Conservation (phyloP, 2,113 vertebrate genomes). For the Callopanchax toddi region DNA sequence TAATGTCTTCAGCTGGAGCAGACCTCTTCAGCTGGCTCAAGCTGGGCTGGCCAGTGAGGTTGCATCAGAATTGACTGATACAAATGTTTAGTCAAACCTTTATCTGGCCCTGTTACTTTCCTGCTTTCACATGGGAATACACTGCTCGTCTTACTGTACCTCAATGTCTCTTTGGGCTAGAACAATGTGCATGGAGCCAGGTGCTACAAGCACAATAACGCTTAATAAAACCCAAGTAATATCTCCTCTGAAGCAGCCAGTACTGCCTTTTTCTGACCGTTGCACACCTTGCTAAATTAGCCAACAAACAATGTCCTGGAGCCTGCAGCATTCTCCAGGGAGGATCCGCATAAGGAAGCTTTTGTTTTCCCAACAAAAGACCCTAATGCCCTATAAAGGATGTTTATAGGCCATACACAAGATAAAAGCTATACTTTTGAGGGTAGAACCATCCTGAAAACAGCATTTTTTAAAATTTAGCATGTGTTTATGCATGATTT, state of each 20-base stretch:
- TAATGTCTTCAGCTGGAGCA: slow-evolving; percentile 54
- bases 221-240: slow-evolving; percentile 39
- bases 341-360: slow-evolving; percentile 38
- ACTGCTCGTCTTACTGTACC: slow-evolving; percentile 14
- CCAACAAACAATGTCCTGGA: slow-evolving; percentile 53
- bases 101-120: slow-evolving; percentile 14
- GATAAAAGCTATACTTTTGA: slow-evolving; percentile 57
- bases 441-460: slow-evolving; percentile 40
- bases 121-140: neutral
- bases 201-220: slow-evolving; percentile 49
- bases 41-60: slow-evolving; percentile 14
- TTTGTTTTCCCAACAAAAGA: slow-evolving; percentile 67
- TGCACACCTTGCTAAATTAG: slow-evolving; percentile 52
- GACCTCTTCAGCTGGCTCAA: slow-evolving; percentile 48
- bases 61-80: slow-evolving; percentile 38
- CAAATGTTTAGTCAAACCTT: slow-evolving; percentile 28
- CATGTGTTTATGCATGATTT: slow-evolving; percentile 13
- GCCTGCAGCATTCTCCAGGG: slow-evolving; percentile 50
- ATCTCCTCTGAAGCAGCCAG: slow-evolving; percentile 42
- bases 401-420: slow-evolving; percentile 65
- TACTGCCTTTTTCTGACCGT: slow-evolving; percentile 42
- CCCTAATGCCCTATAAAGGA: slow-evolving; percentile 59
- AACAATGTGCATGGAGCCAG: slow-evolving; percentile 21
- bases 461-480: slow-evolving; percentile 17
- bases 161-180: slow-evolving; percentile 21